Evolutionary conservation across 2,113 vertebrate genomes (phyloP).

Genomic region (Corydoras maculifer): DNA sequence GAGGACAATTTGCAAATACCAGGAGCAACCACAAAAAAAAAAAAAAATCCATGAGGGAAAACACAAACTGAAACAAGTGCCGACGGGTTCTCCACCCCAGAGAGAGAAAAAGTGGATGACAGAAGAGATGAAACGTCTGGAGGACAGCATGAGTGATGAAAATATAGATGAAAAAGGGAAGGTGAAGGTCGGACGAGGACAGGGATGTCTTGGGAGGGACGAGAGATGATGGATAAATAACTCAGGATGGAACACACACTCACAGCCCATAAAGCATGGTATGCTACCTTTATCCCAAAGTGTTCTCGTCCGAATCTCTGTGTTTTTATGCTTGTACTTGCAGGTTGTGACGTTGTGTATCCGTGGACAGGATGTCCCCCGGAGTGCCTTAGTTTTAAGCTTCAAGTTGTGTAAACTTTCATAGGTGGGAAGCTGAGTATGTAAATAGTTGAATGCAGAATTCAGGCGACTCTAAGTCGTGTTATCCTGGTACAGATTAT

Average conservation of each 20-base stretch:
- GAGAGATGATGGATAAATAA: constrained; percentile 30
- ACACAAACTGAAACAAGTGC: neutral
- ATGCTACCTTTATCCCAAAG: too few species aligned
- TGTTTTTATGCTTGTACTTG: neutral
- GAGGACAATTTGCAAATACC: too few species aligned
- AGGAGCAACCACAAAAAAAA: neutral
- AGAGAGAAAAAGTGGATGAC: neutral
- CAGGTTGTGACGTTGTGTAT: neutral
- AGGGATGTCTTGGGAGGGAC: neutral
- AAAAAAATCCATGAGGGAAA: neutral
- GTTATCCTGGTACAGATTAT: too few species aligned
- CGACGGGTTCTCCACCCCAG: neutral
- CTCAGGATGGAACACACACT: constrained; percentile 32
- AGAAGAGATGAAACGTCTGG: constrained; percentile 2
- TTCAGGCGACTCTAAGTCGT: too few species aligned
- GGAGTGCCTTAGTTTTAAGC: neutral
- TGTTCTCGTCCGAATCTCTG: neutral
- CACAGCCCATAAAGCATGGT: neutral
- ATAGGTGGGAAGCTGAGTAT: too few species aligned
- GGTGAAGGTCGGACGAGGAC: neutral
- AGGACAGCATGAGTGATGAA: constrained; percentile 4
- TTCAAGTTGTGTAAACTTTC: neutral
- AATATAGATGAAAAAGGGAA: constrained; percentile 3
- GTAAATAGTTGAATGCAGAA: too few species aligned
- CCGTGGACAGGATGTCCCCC: neutral